These are phyloP conservation scores for Poeciliopsis turrubarensis DNA, from an alignment of 2,113 vertebrate genomes.

Conservation along the genomic window DNA sequence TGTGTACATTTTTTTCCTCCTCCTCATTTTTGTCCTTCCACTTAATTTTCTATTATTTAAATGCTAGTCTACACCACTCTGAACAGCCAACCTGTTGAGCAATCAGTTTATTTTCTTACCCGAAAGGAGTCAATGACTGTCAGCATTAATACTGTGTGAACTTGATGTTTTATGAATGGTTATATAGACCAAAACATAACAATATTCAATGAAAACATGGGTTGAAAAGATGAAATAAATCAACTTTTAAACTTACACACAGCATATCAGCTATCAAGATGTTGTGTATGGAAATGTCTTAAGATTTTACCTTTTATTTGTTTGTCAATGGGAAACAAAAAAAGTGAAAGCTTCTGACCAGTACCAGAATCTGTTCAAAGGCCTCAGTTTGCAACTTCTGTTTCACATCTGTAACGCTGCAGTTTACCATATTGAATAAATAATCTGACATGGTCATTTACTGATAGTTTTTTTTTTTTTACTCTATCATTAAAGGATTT, in stretches of 20 bases:
- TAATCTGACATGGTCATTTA: neutral
- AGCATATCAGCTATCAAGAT: neutral
- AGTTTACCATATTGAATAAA: neutral
- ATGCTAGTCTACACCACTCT: no score
- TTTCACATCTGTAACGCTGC: neutral
- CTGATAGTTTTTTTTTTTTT: neutral
- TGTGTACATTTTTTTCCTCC: no score
- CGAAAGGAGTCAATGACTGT: no score
- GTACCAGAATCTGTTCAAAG: neutral
- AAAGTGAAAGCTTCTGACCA: neutral
- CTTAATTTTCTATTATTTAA: no score
- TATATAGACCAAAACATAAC: neutral
- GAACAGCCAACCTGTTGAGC: no score
- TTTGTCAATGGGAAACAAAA: no score
- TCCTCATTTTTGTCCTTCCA: no score
- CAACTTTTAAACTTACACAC: no score
- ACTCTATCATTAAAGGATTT: neutral
- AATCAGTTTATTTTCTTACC: no score
- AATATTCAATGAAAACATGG: no score
- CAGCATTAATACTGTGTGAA: no score
- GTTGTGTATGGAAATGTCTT: neutral
- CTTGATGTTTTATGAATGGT: neutral
- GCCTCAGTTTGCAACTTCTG: neutral
- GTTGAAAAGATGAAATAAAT: no score
- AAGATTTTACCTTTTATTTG: neutral